A percentile compares a stretch with the other conserved stretches of the same genome.
phyloP scores from a whole-genome alignment of 2,888 invertebrate genomes.

The Pristionchus japonicus region DNA sequence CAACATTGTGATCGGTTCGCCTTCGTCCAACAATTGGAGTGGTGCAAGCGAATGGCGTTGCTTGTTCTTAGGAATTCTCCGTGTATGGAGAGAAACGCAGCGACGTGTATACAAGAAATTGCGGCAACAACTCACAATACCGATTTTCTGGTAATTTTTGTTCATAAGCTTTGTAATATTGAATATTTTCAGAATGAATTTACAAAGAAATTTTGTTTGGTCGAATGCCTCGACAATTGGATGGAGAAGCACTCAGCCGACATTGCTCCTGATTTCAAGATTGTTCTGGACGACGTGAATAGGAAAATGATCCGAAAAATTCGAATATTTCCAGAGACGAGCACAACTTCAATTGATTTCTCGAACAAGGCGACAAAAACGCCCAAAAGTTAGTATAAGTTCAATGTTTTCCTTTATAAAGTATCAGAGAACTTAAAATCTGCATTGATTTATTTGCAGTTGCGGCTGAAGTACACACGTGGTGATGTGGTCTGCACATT shows the following conservation, averaged over 20 bases:
- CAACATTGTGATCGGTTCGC: not conserved
- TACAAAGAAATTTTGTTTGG: not conserved
- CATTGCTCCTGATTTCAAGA: not conserved
- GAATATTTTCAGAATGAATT: not conserved
- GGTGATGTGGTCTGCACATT: not conserved
- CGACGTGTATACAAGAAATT: too few species aligned
- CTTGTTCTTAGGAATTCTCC: too few species aligned
- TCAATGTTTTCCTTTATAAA: too few species aligned
- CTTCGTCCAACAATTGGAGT: not conserved
- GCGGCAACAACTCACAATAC: not conserved
- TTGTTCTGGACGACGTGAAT: not conserved
- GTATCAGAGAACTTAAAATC: not conserved
- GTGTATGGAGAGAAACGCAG: too few species aligned
- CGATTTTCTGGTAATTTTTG: not conserved
- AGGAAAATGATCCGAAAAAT: not conserved
- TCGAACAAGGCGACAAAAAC: too few species aligned
- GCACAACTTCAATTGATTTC: not conserved
- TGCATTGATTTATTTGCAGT: not conserved
- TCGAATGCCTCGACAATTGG: not conserved
- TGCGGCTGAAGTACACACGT: not conserved
- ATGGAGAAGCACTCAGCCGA: not conserved
- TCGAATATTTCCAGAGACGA: not conserved
- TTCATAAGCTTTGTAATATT: not conserved
- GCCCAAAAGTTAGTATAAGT: too few species aligned
- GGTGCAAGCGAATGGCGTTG: too few species aligned